These are phyloP conservation scores for Thalassophryne amazonica DNA, from an alignment of 2,797 vertebrate species.

Conservation along the genomic window DNA sequence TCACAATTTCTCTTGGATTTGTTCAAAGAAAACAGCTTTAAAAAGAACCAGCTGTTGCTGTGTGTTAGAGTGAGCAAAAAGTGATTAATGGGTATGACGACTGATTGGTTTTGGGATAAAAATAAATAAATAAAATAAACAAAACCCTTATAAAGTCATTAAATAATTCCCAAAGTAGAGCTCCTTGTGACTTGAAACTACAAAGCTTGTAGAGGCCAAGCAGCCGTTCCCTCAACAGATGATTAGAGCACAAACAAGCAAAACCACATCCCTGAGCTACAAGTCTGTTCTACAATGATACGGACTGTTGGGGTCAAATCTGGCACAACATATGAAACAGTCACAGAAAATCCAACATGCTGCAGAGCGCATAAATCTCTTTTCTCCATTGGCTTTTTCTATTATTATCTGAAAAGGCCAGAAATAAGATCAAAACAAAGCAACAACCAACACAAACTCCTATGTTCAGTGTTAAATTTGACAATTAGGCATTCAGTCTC, in stretches of 20 bases:
- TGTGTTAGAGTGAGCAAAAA: not conserved
- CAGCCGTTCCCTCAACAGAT: slow-evolving; percentile 34
- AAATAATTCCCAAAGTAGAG: slow-evolving; percentile 17
- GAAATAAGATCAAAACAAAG: slow-evolving; percentile 49
- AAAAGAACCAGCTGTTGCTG: not conserved
- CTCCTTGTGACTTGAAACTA: slow-evolving; percentile 28
- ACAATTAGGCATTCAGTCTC: slow-evolving; percentile 46
- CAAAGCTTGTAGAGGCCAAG: slow-evolving; percentile 28
- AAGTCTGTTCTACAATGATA: slow-evolving; percentile 33
- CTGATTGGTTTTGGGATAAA: slow-evolving; percentile 30
- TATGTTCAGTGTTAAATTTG: slow-evolving; percentile 38
- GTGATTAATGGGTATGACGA: not conserved
- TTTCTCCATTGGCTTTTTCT: slow-evolving; percentile 36
- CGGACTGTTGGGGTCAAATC: slow-evolving; percentile 1
- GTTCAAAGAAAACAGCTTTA: not conserved
- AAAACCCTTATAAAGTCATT: slow-evolving; percentile 1
- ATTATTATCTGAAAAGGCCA: slow-evolving; percentile 44
- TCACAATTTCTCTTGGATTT: not conserved
- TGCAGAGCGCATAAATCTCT: slow-evolving; percentile 14
- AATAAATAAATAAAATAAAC: slow-evolving; percentile 24
- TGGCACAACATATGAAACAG: slow-evolving; percentile 10
- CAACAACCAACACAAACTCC: slow-evolving; percentile 16
- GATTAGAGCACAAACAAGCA: slow-evolving; percentile 37
- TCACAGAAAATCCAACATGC: slow-evolving; percentile 21
- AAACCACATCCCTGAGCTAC: slow-evolving; percentile 15